Evolutionary conservation across 2,888 invertebrate genomes (phyloP), one percentile per base, ranked within the genome.

Genomic region (Netelia inedita): DNA sequence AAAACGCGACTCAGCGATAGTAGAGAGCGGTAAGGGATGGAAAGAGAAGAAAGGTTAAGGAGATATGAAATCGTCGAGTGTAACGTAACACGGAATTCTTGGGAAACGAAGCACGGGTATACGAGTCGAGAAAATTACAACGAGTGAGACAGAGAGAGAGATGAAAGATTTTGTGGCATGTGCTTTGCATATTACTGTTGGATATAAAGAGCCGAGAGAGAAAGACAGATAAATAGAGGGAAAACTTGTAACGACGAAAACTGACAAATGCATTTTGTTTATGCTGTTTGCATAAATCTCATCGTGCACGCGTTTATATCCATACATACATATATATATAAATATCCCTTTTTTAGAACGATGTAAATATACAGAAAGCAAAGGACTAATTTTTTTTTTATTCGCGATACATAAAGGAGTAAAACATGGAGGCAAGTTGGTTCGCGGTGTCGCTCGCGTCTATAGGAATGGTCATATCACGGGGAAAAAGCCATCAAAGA

Each of bases 51-150:
- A 57, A 80, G 71, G 86, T 76, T 78, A 65, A 65, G 74, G 50
- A 73, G 81, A 82, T 82, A 81, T 69, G 81, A 85, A 82, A 81
- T 74, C 53, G 73, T 78, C 65, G 63, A 57, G 68, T 78, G 65
- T 63, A 68, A 71, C 61, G 76, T 78, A 71, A 76, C 59, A 23
- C 35, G 35, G 28, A 57, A 53, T 69, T 16, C 69, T 11, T 35
- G 61, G 74, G 72, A 80, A 72, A 76, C 41, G 35, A 35, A 35
- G 35, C 35, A 35, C 35, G 35, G 35, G 35, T 35, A 35, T 35
- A 35, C 79, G 41, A 28, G 57, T 57, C 43, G 57, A 53, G 63
- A 10, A 59, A 63, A 43, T 28, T 9, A 10, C 23, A 21, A 68
- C 68, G 68, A 59, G 28, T 19, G 3, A 23, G 57, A 11, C 19